Evolutionary conservation across 2,797 vertebrate species (phyloP), one percentile per base, ranked within the genome.

Genomic region (Eulemur mongoz): DNA sequence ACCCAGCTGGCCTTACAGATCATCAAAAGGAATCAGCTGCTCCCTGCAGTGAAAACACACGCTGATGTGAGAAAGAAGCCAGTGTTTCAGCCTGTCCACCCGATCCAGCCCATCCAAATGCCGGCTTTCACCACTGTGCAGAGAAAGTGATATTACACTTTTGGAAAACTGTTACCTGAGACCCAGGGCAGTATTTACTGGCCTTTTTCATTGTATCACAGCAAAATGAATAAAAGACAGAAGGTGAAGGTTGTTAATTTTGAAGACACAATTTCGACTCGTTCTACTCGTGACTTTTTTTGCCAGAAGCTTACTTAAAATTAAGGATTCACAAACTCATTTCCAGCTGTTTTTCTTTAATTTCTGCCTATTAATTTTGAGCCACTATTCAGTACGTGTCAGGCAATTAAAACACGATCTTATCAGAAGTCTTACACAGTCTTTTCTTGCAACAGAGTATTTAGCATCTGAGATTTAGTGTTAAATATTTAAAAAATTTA

Each of bases 1-100:
- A 99, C 99, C 0, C 99, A 99, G 98, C 98, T 99, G 98, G 99
- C 99, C n/a, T 98, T 99, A 97, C 99, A 99, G 99, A 99, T 99
- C 98, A 99, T 99, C 99, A 99, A 99, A 98, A 98, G 99, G 96
- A 99, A 99, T 98, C 99, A 99, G 98, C 99, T 99, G 80, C 99
- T 99, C 81, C 99, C 99, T 12, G 98, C 99, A 0, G 97, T 98
- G 81, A 99, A 99, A 96, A 99, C 99, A 3, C 98, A 99, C 70
- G 99, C 99, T 0, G 99, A 99, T 89, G 98, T 99, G 84, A 98
- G 99, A 94, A 99, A 99, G 98, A 99, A 99, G 97, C 98, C 99
- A 0, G 96, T 99, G 43, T 99, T 99, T 93, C 99, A 99, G 97
- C 97, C 99, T 0, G 98, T 99, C 23, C 99, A 99, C 97, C 99